A percentile compares a stretch with the other conserved stretches of the same genome.
These are phyloP conservation scores for Lochmaea crataegi DNA, from an alignment of 2,888 invertebrate genomes.

Conservation along the genomic window DNA sequence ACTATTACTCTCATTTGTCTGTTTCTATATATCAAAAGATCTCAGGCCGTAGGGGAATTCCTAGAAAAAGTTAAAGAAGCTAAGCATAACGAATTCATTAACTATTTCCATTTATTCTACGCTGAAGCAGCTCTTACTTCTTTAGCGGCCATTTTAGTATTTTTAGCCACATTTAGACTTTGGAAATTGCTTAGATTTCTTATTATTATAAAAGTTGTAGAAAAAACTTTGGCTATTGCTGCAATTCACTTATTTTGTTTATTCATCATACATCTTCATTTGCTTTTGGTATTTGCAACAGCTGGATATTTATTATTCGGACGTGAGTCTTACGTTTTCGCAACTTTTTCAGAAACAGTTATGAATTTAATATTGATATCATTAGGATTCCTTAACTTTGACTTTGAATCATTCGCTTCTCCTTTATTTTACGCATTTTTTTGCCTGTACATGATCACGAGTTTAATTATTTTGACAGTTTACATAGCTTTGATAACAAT, in stretches of 20 bases:
- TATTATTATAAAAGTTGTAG: constrained; percentile 53
- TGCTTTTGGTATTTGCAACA: constrained; percentile 42
- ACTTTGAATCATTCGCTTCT: constrained; percentile 37
- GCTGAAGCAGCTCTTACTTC: constrained; percentile 50
- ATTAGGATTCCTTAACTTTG: constrained; percentile 44
- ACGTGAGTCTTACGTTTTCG: constrained; percentile 43
- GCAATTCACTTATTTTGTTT: constrained; percentile 46
- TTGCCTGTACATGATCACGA: constrained; percentile 45
- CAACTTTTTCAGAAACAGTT: constrained; percentile 38
- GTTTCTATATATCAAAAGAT: constrained; percentile 45
- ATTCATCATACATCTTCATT: constrained; percentile 45
- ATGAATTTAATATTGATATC: constrained; percentile 46
- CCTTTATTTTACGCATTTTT: constrained; percentile 45
- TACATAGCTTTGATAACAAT: constrained; percentile 51
- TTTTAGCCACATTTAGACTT: constrained; percentile 54
- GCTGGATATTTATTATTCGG: constrained; percentile 38
- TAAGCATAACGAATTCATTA: constrained; percentile 55
- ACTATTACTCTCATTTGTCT: constrained; percentile 47
- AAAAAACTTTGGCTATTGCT: constrained; percentile 51
- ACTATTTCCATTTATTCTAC: constrained; percentile 53
- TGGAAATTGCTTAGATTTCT: constrained; percentile 57
- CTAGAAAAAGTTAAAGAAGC: constrained; percentile 45
- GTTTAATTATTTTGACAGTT: constrained; percentile 45
- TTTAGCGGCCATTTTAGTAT: constrained; percentile 51
- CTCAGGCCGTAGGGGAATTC: constrained; percentile 43